Base-by-base conservation (phyloP, 2,113 vertebrate species). In the Cebidichthys violaceus region DNA sequence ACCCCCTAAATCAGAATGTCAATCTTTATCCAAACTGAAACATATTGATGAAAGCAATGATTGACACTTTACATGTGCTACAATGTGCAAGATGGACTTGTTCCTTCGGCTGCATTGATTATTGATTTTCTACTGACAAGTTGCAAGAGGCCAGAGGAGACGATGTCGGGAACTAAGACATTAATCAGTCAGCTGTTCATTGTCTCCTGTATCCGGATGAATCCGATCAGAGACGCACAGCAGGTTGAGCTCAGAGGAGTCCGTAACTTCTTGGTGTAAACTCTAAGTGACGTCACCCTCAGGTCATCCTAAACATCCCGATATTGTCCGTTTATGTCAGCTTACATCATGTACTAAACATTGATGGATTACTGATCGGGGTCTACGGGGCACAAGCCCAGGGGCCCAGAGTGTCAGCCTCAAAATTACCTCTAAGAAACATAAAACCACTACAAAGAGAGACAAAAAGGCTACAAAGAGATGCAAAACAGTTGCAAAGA, bases 171-270 rank as follows among this genome's bases (percentile, higher is more conserved):
- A 59, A 6, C 24, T 73, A 14, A 74, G 74, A 79, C 76, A 55
- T 69, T 74, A 57, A 74, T 27, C 75, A 52, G 68, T 41, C 78
- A 57, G 41, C 52, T 37, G 47, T 39, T 29, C n/a, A 47, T 20
- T 9, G 31, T 24, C 31, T 52, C 39, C 24, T 27, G 70, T 27
- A 65, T 43, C 52, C 52, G 1, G 37, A 52, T 33, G n/a, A 31
- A 22, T 43, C 65, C 4, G 20, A 70, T 70, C 59, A 54, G 27
- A n/a, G 17, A 39, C 17, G 4, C 15, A 7, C 39, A 17, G 39
- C 20, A 9, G 29, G 61, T 9, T 67, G 78, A 17, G 35, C 52
- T 47, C 60, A 13, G 41, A 68, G 24, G 50, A 50, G 41, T 15
- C 33, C 6, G n/a, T 1, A 4, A 37, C 41, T 1, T 17, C 41